Evolutionary conservation across 1,140 invertebrate species (phyloP), one percentile per base, ranked within the genome.

Genomic region (Drosophila kurseongensis): DNA sequence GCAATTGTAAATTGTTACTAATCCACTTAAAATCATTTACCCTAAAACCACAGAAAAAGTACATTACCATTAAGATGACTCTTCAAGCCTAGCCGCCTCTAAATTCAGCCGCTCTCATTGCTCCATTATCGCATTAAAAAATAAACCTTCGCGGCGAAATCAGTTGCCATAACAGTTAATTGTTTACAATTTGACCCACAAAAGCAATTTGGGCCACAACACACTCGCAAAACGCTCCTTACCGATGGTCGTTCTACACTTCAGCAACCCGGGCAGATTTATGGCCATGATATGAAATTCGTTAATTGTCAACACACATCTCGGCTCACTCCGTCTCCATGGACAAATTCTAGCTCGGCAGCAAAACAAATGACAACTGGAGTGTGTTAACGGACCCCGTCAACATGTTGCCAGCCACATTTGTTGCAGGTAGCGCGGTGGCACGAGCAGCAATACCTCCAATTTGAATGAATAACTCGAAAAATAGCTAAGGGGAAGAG

Each of bases 361-460:
- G 56, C 76, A 80, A 86, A 85, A 86, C 74, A 85, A 83, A 83
- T 83, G 81, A 85, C 82, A 85, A 86, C 78, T 81, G 79, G 81
- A 85, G 78, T 86, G 80, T 83, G 80, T 83, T 83, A 83, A 84
- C 84, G 57, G 80, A 71, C 42, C 27, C 57, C 41, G 59, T 55
- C 59, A 71, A 48, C 68, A 75, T 72, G 62, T 52, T 45, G 69
- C 68, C 59, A 18, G 32, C 47, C 55, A 44, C 32, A 41, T 58
- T 59, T 56, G 23, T 42, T 45, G 71, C 77, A 75, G 52, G 72
- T 61, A 61, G 51, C 61, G 48, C 6, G 16, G 8, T 29, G 40
- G 12, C 50, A 14, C 7, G 14, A 40, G 59, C 48, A 67, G 57
- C 65, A 50, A 59, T 69, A 78, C 69, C 80, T 78, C 35, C 57